Conservation (phyloP, 2,113 vertebrate species). For the Rhinoderma darwinii region DNA sequence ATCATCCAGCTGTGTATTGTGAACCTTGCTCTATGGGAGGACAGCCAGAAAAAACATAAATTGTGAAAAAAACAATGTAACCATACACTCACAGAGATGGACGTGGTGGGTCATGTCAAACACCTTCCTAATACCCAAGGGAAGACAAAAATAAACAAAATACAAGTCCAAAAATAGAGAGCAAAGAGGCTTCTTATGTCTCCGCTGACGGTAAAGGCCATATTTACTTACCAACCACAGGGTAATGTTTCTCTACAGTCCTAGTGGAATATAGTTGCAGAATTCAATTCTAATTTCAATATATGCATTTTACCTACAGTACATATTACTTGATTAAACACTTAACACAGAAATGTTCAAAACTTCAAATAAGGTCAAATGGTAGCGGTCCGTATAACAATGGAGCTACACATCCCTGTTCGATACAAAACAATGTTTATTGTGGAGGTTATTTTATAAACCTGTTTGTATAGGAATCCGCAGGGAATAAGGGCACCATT, state of each 20-base stretch:
- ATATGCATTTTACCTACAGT: not conserved
- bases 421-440: too few relatives aligned
- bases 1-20: constrained; percentile 55
- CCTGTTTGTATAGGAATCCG: too few relatives aligned
- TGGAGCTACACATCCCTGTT: too few relatives aligned
- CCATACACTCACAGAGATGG: constrained; percentile 48
- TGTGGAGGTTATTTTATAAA: too few relatives aligned
- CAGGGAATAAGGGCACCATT: not conserved
- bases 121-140: constrained; percentile 41
- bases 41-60: constrained; percentile 49
- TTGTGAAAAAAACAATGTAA: constrained; percentile 52
- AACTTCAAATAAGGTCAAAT: too few relatives aligned
- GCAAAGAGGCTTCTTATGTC: not conserved
- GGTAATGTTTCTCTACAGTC: not conserved
- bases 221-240: constrained; percentile 1
- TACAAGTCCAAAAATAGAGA: constrained; percentile 1
- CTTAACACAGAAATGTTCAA: not conserved
- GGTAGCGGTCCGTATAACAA: too few relatives aligned
- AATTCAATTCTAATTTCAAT: not conserved
- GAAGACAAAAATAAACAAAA: constrained; percentile 28
- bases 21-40: constrained; percentile 34
- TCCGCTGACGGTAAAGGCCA: too few relatives aligned
- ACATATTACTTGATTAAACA: not conserved
- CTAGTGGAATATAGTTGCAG: not conserved
- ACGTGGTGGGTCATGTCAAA: constrained; percentile 50